Conservation (phyloP, 2,113 vertebrate species). For the Sarotherodon lohbergeri region DNA sequence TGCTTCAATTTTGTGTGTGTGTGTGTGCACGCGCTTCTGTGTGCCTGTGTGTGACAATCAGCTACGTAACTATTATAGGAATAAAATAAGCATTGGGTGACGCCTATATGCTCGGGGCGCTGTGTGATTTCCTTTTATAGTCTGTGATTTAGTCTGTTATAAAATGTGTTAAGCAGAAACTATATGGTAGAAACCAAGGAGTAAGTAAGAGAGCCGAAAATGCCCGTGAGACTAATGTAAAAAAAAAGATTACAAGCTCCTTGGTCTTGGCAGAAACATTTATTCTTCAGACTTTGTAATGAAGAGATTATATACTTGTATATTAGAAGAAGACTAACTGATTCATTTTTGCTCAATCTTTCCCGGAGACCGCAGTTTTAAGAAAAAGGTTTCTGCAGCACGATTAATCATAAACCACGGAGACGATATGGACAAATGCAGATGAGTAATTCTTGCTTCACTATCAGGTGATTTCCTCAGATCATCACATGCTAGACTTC, state of each 20-base stretch:
- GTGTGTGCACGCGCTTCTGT: fast-evolving
- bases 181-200: neutral
- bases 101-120: neutral
- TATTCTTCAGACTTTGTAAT: neutral
- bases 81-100: conserved; percentile 8
- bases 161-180: neutral
- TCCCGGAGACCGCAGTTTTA: neutral
- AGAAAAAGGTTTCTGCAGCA: neutral
- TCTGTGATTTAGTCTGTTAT: neutral
- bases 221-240: neutral
- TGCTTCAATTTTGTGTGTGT: neutral
- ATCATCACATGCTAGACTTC: neutral
- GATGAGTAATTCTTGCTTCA: neutral
- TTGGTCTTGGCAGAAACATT: neutral
- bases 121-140: neutral
- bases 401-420: neutral
- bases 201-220: neutral
- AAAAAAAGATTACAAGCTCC: neutral
- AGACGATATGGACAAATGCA: neutral
- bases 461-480: neutral
- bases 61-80: conserved; percentile 8
- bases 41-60: neutral
- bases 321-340: neutral
- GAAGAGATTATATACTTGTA: neutral
- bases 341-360: neutral